Conservation (phyloP, 2,797 vertebrate genomes). For the Mustela erminea region DNA sequence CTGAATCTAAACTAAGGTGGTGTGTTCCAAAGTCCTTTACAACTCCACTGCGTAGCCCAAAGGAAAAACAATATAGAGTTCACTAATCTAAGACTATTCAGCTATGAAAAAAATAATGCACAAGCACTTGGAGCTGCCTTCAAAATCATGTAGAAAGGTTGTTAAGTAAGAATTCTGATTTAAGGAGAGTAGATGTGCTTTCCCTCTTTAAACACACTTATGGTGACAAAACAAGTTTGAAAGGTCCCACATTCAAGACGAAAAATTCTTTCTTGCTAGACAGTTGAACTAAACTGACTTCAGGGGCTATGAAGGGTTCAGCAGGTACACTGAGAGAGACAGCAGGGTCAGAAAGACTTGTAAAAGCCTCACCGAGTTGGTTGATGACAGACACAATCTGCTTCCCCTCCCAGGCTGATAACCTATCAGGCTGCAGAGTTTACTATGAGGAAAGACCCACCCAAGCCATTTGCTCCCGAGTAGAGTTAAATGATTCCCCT, state of each 20-base stretch:
- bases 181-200: neutral
- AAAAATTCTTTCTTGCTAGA: neutral
- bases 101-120: neutral
- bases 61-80: neutral
- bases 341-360: neutral
- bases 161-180: neutral
- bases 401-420: neutral
- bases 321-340: neutral
- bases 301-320: neutral
- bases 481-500: neutral
- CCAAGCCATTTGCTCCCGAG: neutral
- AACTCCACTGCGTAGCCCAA: neutral
- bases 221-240: neutral
- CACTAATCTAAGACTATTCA: neutral
- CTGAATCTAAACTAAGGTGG: neutral
- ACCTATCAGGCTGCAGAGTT: neutral
- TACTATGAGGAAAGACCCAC: neutral
- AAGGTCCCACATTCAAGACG: neutral
- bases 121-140: neutral
- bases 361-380: neutral
- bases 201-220: neutral
- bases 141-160: neutral
- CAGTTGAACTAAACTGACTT: neutral
- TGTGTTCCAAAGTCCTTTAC: neutral
- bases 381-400: neutral